These are phyloP conservation scores for Etheostoma nigrum DNA, from an alignment of 2,797 vertebrate genomes.

Conservation along the genomic window DNA sequence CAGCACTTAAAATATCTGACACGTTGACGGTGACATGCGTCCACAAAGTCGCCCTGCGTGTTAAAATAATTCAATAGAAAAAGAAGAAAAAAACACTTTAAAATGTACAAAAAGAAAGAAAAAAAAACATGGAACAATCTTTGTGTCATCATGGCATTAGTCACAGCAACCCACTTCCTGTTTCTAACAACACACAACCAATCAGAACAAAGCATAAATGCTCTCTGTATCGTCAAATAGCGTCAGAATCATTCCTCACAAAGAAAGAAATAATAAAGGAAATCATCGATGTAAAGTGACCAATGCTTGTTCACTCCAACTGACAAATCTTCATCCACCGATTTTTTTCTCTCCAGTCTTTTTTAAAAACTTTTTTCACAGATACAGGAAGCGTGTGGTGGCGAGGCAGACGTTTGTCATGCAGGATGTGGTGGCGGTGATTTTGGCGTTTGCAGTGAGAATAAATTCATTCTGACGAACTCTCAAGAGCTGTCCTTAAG, in stretches of 20 bases:
- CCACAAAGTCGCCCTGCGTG: constrained; percentile 11
- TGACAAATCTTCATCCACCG: constrained; percentile 3
- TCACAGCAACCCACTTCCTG: constrained; percentile 66
- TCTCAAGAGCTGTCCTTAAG: background rate
- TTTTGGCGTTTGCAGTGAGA: constrained; percentile 9
- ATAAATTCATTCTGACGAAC: background rate
- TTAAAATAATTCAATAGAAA: constrained; percentile 31
- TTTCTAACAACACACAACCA: constrained; percentile 49
- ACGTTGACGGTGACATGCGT: background rate
- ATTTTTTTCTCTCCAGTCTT: constrained; percentile 18
- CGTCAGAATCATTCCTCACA: constrained; percentile 35
- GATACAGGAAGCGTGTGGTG: constrained; percentile 61
- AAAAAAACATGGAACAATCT: constrained; percentile 59
- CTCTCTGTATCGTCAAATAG: constrained; percentile 41
- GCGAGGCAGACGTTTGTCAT: constrained; percentile 29
- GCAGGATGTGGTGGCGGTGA: constrained; percentile 1
- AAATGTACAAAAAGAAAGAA: constrained; percentile 59
- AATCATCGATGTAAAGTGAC: constrained; percentile 56
- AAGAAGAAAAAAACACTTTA: constrained; percentile 41
- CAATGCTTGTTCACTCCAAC: constrained; percentile 36
- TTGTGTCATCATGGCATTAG: constrained; percentile 61
- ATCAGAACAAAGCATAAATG: constrained; percentile 56
- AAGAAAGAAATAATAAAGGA: constrained; percentile 17
- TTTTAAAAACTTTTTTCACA: constrained; percentile 19
- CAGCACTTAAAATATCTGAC: background rate